Base-by-base conservation (phyloP, 2,113 vertebrate species). In the Dromas ardeola region DNA sequence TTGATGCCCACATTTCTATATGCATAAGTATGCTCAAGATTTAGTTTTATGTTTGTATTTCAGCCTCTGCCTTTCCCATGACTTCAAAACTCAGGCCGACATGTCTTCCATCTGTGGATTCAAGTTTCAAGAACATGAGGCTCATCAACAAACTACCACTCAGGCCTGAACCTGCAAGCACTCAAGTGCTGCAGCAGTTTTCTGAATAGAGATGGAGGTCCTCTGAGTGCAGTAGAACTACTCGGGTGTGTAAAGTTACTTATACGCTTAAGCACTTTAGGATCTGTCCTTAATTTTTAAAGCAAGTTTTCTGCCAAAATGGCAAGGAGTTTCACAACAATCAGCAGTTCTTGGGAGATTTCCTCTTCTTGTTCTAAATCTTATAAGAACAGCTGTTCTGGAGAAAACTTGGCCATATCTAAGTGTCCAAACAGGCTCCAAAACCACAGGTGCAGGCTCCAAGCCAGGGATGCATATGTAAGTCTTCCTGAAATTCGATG, bases 341-440 rank as follows among this genome's bases (percentile, higher is more conserved):
- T 95, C 94, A 96, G 88, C 94, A 96, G 74, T 90, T 97, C 81
- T 95, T 95, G 67, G 42, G 94, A 95, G 93, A 96, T 95, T 96
- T 96, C 94, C 91, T 96, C 61, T 93, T 95, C 95, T 90, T 92
- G 84, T 95, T 95, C 95, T 96, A 90, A 96, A 93, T 92, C 91
- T 95, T 95, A 67, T 6, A 90, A 93, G 86, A 93, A 93, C 95
- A 92, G 94, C 90, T 95, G 93, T 92, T 88, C 59, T 93, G 83
- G 73, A 92, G 69, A 96, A 92, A 97, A 91, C 34, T 95, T 97
- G 95, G 94, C 92, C 83, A 87, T 90, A 81, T 83, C 23, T 89
- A 61, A 92, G 86, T 55, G 77, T 89, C 94, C 92, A 96, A 26
- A 49, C 47, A 93, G 56, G 77, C 56, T 97, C 94, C 88, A 97